phyloP scores from a whole-genome alignment of 2,888 invertebrate species.

The Eupithecia subfuscata region DNA sequence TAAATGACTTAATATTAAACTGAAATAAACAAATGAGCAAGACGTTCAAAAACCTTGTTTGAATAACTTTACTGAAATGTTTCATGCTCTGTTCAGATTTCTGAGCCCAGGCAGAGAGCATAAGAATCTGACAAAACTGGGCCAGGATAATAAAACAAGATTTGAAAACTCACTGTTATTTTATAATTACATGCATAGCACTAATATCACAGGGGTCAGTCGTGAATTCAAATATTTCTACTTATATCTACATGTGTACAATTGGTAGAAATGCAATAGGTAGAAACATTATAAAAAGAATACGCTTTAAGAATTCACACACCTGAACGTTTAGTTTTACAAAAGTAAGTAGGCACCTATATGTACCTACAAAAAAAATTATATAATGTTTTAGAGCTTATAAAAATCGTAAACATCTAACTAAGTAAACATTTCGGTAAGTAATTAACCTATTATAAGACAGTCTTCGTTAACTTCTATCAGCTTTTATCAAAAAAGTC shows the following conservation, averaged over 20 bases:
- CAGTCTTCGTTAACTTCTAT: not conserved
- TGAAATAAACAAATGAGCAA: not conserved
- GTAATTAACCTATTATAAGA: too few species aligned
- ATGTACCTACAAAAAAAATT: not conserved
- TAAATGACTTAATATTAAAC: not conserved
- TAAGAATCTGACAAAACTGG: not conserved
- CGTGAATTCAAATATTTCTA: slow-evolving; percentile 42
- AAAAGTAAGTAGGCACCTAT: not conserved
- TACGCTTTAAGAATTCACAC: not conserved
- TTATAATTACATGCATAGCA: slow-evolving; percentile 49
- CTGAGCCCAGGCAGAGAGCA: not conserved
- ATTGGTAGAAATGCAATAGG: too few species aligned
- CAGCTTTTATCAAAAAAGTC: not conserved
- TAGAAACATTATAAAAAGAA: not conserved
- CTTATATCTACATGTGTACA: not conserved
- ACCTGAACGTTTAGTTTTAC: not conserved
- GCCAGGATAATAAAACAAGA: slow-evolving; percentile 29
- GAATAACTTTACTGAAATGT: not conserved
- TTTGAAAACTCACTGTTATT: slow-evolving; percentile 44
- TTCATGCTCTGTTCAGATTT: not conserved
- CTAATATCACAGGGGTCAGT: slow-evolving; percentile 78
- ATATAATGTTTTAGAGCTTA: not conserved
- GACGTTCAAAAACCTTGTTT: not conserved
- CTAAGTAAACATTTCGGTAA: too few species aligned
- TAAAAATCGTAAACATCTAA: not conserved